Percentiles rank a stretch among this genome's conserved stretches.
These are phyloP conservation scores for Hipposideros larvatus DNA, from an alignment of 2,797 vertebrate genomes.

Conservation along the genomic window DNA sequence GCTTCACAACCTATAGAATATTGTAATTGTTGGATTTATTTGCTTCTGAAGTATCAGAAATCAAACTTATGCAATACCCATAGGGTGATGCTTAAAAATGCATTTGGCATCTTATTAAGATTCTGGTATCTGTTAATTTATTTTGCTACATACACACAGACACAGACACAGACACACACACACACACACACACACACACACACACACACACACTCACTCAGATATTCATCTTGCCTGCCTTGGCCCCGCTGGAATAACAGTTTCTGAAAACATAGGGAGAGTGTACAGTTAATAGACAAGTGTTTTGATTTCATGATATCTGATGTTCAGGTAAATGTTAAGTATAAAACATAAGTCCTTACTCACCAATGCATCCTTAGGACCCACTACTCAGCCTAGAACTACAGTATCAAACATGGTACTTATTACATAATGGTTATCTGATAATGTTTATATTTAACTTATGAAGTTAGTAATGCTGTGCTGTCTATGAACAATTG, in stretches of 20 bases:
- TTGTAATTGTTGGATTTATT: conserved; percentile 56
- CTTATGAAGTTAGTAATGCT: conserved; percentile 14
- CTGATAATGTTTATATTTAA: conserved; percentile 8
- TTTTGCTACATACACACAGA: background rate
- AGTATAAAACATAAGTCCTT: background rate
- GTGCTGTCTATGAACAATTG: background rate
- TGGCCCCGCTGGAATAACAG: background rate
- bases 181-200: background rate
- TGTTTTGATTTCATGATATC: background rate
- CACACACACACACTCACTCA: background rate
- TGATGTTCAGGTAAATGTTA: background rate
- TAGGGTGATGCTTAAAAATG: conserved; percentile 37
- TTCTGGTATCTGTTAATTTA: conserved; percentile 5
- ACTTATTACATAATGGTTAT: background rate
- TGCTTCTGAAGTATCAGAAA: conserved; percentile 55
- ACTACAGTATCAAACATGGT: background rate
- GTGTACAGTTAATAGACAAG: background rate
- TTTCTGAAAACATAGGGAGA: background rate
- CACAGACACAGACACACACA: background rate
- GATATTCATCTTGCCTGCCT: background rate
- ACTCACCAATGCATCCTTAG: background rate
- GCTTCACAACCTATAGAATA: conserved; percentile 27
- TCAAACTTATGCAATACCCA: background rate
- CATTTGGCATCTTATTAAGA: conserved; percentile 31
- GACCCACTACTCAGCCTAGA: background rate